Base-by-base conservation (phyloP, 1,140 invertebrate genomes). In the Caenorhabditis inopinata region DNA sequence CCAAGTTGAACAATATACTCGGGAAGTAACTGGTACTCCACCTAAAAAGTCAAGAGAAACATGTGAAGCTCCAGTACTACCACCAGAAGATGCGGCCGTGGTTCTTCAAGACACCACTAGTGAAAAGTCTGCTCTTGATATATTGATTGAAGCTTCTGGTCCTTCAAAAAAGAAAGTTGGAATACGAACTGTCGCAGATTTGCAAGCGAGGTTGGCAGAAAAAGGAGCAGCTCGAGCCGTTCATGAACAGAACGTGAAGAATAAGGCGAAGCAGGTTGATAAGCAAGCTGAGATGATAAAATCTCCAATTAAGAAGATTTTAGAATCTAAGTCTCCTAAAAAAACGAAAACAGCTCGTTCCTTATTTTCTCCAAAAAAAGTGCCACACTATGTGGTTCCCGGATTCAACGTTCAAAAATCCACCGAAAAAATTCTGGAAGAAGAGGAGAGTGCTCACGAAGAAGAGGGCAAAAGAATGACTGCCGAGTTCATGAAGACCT, bases 381-480 rank as follows among this genome's bases (percentile, higher is more conserved):
- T 68, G 2, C 58, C 58, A 9, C 32, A 68, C n/a, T 68, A 68
- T 68, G 32, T 68, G 18, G n/a, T 68, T 29, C 58, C 58, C 6
- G 32, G 32, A 4, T 68, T 38, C n/a, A 68, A 68, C 11, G 32
- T 68, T 2, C 11, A 2, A 9, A 68, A 68, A 68, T 68, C 58
- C 11, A 32, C 58, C 6, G 58, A 68, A 21, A 68, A 68, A 27
- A 42, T 68, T 68, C 58, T n/a, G 0, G 58, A 42, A 42, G 58
- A 68, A 42, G 16, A 68, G n/a, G 58, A 68, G 7, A 32, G 23
- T 68, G 58, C 58, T 68, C n/a, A 68, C n/a, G 58, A 68, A 42
- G 32, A 68, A 21, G 58, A 68, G n/a, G 58, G 32, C 18, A 68
- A 68, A 21, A 1, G 58, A 68, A 68, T 68, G 58, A 68, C 58